Percentiles rank a stretch among this genome's conserved stretches.
These are phyloP conservation scores for Phortica variegata DNA, from an alignment of 1,140 invertebrate genomes.

Conservation along the genomic window DNA sequence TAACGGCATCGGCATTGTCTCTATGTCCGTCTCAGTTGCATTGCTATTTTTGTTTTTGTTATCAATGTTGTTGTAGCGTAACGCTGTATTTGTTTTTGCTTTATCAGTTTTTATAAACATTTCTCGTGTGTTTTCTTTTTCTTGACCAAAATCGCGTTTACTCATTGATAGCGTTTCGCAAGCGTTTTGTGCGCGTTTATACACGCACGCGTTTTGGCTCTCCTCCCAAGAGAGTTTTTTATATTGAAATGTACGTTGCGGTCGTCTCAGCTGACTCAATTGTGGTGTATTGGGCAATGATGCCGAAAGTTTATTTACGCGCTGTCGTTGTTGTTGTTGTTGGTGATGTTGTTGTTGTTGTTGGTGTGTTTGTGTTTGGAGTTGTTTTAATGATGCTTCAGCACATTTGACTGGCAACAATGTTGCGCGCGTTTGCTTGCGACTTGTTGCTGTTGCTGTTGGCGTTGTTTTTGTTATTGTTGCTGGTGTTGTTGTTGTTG, in stretches of 20 bases:
- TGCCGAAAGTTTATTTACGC: conserved; percentile 22
- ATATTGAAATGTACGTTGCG: conserved; percentile 12
- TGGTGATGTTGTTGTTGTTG: not conserved
- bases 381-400: not conserved
- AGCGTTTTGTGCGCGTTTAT: not conserved
- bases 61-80: too few relatives aligned
- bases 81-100: not conserved
- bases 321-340: not conserved
- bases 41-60: conserved; percentile 4
- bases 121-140: conserved; percentile 2
- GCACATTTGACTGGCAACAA: not conserved
- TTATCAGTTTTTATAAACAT: conserved; percentile 17
- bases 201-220: not conserved
- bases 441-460: not conserved
- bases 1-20: too few relatives aligned
- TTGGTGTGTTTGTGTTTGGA: not conserved
- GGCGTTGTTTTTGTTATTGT: not conserved
- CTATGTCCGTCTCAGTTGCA: too few relatives aligned
- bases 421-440: not conserved
- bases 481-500: conserved; percentile 1
- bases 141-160: not conserved
- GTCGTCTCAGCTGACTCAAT: conserved; percentile 25
- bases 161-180: conserved; percentile 4
- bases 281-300: conserved; percentile 36
- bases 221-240: conserved; percentile 31